Percentiles rank a stretch among this genome's conserved stretches.
Conservation (phyloP, 2,888 invertebrate species). For the Coleophora flavipennella region DNA sequence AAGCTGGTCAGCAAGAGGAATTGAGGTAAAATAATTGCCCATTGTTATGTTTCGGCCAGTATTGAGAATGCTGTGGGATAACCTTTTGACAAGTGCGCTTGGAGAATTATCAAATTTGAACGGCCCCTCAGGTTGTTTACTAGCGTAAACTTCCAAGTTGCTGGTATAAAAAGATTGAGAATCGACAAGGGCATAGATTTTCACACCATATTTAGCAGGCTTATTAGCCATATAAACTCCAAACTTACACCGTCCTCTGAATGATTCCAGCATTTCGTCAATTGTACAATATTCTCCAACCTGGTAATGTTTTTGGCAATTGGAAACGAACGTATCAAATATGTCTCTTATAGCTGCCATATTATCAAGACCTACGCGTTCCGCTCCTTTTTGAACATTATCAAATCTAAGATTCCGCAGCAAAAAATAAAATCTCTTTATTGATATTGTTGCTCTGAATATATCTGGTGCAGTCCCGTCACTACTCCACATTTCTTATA, state of each 20-base stretch:
- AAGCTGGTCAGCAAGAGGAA: constrained; percentile 11
- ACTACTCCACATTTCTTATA: neutral
- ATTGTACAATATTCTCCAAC: constrained; percentile 11
- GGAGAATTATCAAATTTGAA: constrained; percentile 10
- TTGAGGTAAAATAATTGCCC: constrained; percentile 15
- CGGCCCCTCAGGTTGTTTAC: constrained; percentile 13
- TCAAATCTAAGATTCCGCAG: constrained; percentile 9
- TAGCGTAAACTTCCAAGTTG: constrained; percentile 14
- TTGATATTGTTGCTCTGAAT: constrained; percentile 7
- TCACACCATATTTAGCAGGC: constrained; percentile 14
- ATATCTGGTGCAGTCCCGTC: constrained; percentile 5
- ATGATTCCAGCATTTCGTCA: constrained; percentile 13
- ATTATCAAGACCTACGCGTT: constrained; percentile 7
- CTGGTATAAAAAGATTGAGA: constrained; percentile 11
- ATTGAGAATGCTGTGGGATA: constrained; percentile 9
- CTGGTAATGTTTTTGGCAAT: constrained; percentile 6
- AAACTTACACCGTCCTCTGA: constrained; percentile 12
- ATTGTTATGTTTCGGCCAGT: constrained; percentile 14
- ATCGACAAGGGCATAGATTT: constrained; percentile 12
- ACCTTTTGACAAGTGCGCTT: constrained; percentile 9
- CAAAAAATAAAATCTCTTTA: constrained; percentile 7
- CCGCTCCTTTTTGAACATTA: constrained; percentile 6
- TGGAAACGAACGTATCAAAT: constrained; percentile 6
- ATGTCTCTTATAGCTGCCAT: constrained; percentile 8
- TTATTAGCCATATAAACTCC: constrained; percentile 13